phyloP scores from a whole-genome alignment of 2,888 invertebrate genomes.

The Apamea anceps region DNA sequence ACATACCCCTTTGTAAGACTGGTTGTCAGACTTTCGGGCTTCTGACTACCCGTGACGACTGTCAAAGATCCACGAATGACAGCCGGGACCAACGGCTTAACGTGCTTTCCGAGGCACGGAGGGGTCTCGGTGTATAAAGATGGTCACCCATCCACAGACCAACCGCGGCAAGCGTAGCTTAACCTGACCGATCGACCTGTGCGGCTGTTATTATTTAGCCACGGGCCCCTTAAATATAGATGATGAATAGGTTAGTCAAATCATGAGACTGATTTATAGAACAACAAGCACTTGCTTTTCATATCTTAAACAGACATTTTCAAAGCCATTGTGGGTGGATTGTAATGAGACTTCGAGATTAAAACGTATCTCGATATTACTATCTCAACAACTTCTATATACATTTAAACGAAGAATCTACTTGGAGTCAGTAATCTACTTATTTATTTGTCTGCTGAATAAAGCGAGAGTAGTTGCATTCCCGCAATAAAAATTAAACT shows the following conservation, averaged over 20 bases:
- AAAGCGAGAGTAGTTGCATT: conserved; percentile 60
- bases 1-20: too few relatives aligned
- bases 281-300: background rate
- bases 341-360: conserved; percentile 26
- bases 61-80: too few relatives aligned
- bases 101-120: too few relatives aligned
- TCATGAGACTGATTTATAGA: background rate
- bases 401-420: conserved; percentile 48
- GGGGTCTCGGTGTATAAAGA: too few relatives aligned
- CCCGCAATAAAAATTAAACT: conserved; percentile 66
- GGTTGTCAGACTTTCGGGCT: too few relatives aligned
- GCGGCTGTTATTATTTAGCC: too few relatives aligned
- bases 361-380: conserved; percentile 28
- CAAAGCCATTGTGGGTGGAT: conserved; percentile 13
- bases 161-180: too few relatives aligned
- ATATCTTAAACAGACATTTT: conserved; percentile 10
- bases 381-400: background rate
- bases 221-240: too few relatives aligned
- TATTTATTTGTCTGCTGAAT: conserved; percentile 59
- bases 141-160: too few relatives aligned
- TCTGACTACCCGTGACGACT: too few relatives aligned
- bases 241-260: background rate
- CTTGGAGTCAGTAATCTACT: conserved; percentile 51
- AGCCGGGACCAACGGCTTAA: too few relatives aligned
- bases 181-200: too few relatives aligned